These are phyloP conservation scores for Micromussa lordhowensis DNA, from an alignment of 92 coral and sea anemone species.

Conservation along the genomic window DNA sequence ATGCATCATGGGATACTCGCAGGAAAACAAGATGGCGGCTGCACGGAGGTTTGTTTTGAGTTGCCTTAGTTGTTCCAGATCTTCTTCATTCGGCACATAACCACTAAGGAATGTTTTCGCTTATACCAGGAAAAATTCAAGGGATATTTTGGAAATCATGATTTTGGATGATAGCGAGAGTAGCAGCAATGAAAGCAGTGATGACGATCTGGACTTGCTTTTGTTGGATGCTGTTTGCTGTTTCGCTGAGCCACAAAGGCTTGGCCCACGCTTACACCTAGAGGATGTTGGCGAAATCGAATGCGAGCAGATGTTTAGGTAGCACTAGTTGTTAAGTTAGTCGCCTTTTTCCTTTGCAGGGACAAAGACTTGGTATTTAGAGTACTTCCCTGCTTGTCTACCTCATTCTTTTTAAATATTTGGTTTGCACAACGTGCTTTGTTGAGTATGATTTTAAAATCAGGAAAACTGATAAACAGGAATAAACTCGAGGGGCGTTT, in stretches of 20 bases:
- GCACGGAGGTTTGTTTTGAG: constrained; percentile 9
- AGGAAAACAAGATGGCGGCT: constrained; percentile 28
- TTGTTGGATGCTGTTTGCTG: constrained; percentile 21
- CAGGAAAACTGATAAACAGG: too few relatives aligned
- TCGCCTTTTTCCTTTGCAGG: not conserved
- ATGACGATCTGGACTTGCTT: constrained; percentile 31
- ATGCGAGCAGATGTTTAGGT: constrained; percentile 32
- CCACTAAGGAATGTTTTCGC: constrained; percentile 9
- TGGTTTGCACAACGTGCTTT: too few relatives aligned
- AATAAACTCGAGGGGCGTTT: too few relatives aligned
- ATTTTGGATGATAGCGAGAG: constrained; percentile 20
- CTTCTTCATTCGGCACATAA: constrained; percentile 15
- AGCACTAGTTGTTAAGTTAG: not conserved
- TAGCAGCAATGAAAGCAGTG: constrained; percentile 40
- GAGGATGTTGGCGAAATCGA: constrained; percentile 28
- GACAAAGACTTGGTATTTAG: not conserved
- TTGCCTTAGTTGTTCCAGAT: not conserved
- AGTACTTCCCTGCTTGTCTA: not conserved
- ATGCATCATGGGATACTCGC: constrained; percentile 28
- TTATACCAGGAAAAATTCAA: constrained; percentile 7
- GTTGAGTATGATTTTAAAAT: too few relatives aligned
- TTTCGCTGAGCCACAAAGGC: constrained; percentile 30
- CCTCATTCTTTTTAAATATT: not conserved
- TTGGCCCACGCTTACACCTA: constrained; percentile 32
- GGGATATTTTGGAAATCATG: constrained; percentile 14